phyloP scores from a whole-genome alignment of 1,140 invertebrate species.

The Formica exsecta region DNA sequence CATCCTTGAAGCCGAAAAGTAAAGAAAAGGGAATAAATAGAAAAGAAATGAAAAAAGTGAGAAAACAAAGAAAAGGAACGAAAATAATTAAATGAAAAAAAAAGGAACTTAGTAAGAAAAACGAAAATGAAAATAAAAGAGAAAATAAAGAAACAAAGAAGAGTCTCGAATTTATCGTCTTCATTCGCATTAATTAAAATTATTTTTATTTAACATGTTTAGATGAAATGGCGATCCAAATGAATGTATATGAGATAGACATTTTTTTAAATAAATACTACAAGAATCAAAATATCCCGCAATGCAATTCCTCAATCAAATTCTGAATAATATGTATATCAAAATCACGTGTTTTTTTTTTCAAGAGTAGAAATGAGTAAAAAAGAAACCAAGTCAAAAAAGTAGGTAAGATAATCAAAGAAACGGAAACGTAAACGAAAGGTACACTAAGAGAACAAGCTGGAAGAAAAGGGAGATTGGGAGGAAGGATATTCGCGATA shows the following conservation, averaged over 20 bases:
- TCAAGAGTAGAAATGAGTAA: background rate
- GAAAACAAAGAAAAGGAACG: background rate
- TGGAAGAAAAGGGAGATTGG: background rate
- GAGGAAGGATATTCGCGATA: slow-evolving; percentile 7
- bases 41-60: background rate
- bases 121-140: background rate
- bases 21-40: background rate
- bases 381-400: background rate
- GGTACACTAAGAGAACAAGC: slow-evolving; percentile 14
- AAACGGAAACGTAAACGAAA: slow-evolving; percentile 25
- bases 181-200: too few species aligned
- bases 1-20: background rate
- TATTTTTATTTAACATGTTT: background rate
- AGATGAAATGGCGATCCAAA: background rate
- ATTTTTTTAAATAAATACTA: background rate
- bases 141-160: background rate
- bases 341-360: background rate
- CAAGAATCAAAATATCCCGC: background rate
- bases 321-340: slow-evolving; percentile 12
- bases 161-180: background rate
- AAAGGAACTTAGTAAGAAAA: background rate
- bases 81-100: background rate
- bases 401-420: slow-evolving; percentile 38
- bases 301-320: background rate
- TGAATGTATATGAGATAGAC: background rate